Conservation (phyloP, 2,888 invertebrate species). For the Pollenia angustigena region DNA sequence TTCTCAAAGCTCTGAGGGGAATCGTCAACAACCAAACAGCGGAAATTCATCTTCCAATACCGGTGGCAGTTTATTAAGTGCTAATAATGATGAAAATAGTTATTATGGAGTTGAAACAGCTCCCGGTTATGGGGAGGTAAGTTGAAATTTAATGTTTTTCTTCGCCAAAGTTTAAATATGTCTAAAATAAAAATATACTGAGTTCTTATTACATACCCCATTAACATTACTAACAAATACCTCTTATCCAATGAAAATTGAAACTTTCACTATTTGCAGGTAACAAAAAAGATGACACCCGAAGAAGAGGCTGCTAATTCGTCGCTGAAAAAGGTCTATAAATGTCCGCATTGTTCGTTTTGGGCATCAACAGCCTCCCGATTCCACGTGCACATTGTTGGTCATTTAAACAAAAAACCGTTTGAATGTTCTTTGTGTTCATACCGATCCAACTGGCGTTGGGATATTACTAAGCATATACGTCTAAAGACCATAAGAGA, state of each 20-base stretch:
- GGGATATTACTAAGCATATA: constrained; percentile 98
- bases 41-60: constrained; percentile 63
- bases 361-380: constrained; percentile 97
- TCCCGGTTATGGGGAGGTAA: constrained; percentile 85
- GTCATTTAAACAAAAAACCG: constrained; percentile 95
- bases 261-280: constrained; percentile 84
- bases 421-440: constrained; percentile 97
- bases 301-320: constrained; percentile 88
- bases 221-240: constrained; percentile 25
- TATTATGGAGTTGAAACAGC: constrained; percentile 85
- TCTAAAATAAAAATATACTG: background rate
- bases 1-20: constrained; percentile 73
- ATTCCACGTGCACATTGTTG: constrained; percentile 97
- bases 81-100: constrained; percentile 83
- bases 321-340: constrained; percentile 92
- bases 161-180: background rate
- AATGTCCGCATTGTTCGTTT: constrained; percentile 96
- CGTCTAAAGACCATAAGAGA: constrained; percentile 94
- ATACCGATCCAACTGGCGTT: constrained; percentile 97
- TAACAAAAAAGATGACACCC: constrained; percentile 87
- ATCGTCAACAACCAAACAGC: constrained; percentile 48
- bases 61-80: constrained; percentile 66
- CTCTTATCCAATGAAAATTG: constrained; percentile 82
- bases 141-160: constrained; percentile 68
- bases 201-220: background rate